These are phyloP conservation scores for Lasius platythorax DNA, from an alignment of 2,888 invertebrate genomes.

Conservation along the genomic window DNA sequence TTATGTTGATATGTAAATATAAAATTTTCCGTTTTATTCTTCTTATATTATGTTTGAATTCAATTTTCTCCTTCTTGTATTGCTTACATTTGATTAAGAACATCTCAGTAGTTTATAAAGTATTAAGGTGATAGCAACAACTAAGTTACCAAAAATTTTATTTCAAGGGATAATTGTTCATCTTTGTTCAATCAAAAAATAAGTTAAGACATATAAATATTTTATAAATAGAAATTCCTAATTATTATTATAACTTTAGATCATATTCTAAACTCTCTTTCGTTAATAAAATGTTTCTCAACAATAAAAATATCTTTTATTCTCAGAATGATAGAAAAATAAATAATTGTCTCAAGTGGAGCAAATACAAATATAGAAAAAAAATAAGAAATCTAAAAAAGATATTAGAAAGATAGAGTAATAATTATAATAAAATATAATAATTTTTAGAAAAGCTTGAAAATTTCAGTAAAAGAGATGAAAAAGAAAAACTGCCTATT, in stretches of 20 bases:
- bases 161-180: not conserved
- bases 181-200: not conserved
- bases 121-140: not conserved
- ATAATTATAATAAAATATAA: not conserved
- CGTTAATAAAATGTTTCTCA: not conserved
- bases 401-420: not conserved
- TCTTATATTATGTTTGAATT: not conserved
- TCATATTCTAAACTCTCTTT: not conserved
- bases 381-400: too few species aligned
- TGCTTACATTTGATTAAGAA: not conserved
- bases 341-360: not conserved
- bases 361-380: not conserved
- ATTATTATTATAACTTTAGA: not conserved
- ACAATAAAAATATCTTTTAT: not conserved
- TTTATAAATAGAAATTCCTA: not conserved
- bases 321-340: not conserved
- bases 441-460: not conserved
- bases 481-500: not conserved
- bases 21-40: not conserved
- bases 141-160: not conserved
- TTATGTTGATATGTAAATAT: not conserved
- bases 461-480: not conserved
- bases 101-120: not conserved
- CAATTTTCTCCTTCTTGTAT: not conserved
- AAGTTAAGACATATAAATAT: not conserved